A percentile compares a stretch with the other conserved stretches of the same genome.
Evolutionary conservation across 1,140 invertebrate species (phyloP).

Genomic region (Drosophila ogumai): DNA sequence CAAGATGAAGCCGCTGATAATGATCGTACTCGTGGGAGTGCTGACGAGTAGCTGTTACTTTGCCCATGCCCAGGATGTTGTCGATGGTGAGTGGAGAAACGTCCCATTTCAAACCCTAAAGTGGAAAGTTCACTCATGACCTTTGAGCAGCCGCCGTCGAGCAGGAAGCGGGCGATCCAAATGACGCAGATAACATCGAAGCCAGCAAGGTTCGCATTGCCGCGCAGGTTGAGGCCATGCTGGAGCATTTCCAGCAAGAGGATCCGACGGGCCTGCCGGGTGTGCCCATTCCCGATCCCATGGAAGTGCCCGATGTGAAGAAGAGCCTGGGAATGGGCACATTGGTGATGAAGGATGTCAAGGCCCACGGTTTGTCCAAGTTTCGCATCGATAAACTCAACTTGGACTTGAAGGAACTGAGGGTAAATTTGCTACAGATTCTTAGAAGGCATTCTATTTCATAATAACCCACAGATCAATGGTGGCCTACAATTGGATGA

Average conservation of each 20-base stretch:
- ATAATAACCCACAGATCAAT: conserved; percentile 86
- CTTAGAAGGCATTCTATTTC: not conserved
- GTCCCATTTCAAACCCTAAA: not conserved
- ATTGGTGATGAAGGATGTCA: conserved; percentile 90
- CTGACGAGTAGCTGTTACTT: conserved; percentile 27
- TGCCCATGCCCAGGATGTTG: conserved; percentile 40
- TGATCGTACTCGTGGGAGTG: conserved; percentile 31
- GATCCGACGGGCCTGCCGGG: conserved; percentile 92
- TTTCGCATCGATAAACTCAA: conserved; percentile 90
- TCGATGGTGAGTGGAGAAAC: conserved; percentile 44
- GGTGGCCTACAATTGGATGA: conserved; percentile 89
- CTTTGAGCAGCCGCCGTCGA: conserved; percentile 48
- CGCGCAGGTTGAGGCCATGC: conserved; percentile 89
- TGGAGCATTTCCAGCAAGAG: conserved; percentile 93
- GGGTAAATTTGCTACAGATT: conserved; percentile 78
- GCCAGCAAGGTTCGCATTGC: conserved; percentile 88
- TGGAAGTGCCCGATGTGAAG: conserved; percentile 91
- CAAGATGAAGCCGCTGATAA: conserved; percentile 63
- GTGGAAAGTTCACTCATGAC: conserved; percentile 19
- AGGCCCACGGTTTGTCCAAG: conserved; percentile 91
- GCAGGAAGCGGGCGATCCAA: conserved; percentile 28
- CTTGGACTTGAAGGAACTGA: conserved; percentile 89
- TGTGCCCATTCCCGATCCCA: conserved; percentile 91
- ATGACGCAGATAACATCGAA: conserved; percentile 71
- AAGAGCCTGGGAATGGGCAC: conserved; percentile 89